Evolutionary conservation across 2,888 invertebrate species (phyloP).

Genomic region (Lacanobia oleracea): DNA sequence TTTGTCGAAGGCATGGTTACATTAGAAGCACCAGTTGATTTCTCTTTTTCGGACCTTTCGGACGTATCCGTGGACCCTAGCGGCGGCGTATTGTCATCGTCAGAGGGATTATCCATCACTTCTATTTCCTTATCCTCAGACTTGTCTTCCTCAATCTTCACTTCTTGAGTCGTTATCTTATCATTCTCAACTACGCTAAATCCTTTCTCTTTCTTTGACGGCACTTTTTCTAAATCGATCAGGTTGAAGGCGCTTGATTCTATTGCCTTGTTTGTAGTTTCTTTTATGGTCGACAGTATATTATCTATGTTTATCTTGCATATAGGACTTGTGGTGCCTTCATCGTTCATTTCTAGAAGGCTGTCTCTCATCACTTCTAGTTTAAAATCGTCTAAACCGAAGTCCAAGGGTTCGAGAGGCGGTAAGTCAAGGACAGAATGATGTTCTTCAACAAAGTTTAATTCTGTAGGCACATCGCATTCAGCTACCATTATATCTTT

Average conservation of each 20-base stretch:
- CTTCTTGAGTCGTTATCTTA: slow-evolving; percentile 84
- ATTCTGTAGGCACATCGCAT: slow-evolving; percentile 85
- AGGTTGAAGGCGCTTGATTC: slow-evolving; percentile 85
- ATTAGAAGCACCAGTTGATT: slow-evolving; percentile 80
- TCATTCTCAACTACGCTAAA: slow-evolving; percentile 85
- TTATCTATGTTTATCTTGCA: slow-evolving; percentile 88
- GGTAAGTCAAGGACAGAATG: slow-evolving; percentile 83
- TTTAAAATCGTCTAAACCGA: slow-evolving; percentile 86
- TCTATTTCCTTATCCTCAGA: slow-evolving; percentile 76
- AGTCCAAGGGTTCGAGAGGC: slow-evolving; percentile 83
- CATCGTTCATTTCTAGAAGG: slow-evolving; percentile 81
- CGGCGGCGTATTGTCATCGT: slow-evolving; percentile 89
- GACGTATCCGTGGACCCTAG: slow-evolving; percentile 90
- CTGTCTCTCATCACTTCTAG: slow-evolving; percentile 87
- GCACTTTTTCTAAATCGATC: slow-evolving; percentile 85
- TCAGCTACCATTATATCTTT: slow-evolving; percentile 88
- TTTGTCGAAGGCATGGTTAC: slow-evolving; percentile 81
- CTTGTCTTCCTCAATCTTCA: slow-evolving; percentile 84
- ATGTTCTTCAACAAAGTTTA: slow-evolving; percentile 87
- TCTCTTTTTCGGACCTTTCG: slow-evolving; percentile 90
- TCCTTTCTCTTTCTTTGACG: slow-evolving; percentile 82
- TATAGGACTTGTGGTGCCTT: slow-evolving; percentile 82
- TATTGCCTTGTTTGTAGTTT: slow-evolving; percentile 78
- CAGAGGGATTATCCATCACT: slow-evolving; percentile 89
- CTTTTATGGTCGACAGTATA: slow-evolving; percentile 85